Conservation (phyloP, 1,140 invertebrate species). For the Brachionus angularis region DNA sequence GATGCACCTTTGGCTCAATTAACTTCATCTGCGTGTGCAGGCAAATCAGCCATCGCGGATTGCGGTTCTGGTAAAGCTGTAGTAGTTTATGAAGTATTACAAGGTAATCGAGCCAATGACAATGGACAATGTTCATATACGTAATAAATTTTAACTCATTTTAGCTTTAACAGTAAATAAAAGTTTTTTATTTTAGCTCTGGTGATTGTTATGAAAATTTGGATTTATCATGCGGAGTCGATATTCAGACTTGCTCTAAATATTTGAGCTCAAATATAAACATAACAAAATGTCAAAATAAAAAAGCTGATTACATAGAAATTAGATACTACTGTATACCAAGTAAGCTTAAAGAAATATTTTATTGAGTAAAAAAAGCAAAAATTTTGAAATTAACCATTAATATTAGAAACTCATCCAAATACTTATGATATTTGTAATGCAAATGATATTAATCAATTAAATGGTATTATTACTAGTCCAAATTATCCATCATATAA, state of each 20-base stretch:
- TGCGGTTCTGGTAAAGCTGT: conserved; percentile 5
- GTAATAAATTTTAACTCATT: not conserved
- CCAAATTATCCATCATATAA: conserved; percentile 11
- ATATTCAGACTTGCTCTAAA: not conserved
- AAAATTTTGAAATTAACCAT: not conserved
- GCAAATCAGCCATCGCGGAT: not conserved
- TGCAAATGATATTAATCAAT: not conserved
- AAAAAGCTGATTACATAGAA: conserved; percentile 7
- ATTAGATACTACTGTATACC: conserved; percentile 25
- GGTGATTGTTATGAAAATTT: conserved; percentile 24
- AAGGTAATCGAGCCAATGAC: not conserved
- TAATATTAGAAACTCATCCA: not conserved
- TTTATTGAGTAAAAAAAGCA: not conserved
- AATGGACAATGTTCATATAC: not conserved
- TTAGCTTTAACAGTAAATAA: not conserved
- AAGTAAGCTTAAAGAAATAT: not conserved
- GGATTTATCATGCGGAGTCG: not conserved
- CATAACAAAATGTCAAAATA: not conserved
- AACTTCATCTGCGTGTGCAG: not conserved
- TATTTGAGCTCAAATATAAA: conserved; percentile 1
- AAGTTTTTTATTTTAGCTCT: not conserved
- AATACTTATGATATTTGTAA: conserved; percentile 9
- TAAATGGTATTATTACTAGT: conserved; percentile 23
- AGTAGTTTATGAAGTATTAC: not conserved
- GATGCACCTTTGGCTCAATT: not conserved